Conservation (phyloP, 2,797 vertebrate species). For the Cuculus canorus region DNA sequence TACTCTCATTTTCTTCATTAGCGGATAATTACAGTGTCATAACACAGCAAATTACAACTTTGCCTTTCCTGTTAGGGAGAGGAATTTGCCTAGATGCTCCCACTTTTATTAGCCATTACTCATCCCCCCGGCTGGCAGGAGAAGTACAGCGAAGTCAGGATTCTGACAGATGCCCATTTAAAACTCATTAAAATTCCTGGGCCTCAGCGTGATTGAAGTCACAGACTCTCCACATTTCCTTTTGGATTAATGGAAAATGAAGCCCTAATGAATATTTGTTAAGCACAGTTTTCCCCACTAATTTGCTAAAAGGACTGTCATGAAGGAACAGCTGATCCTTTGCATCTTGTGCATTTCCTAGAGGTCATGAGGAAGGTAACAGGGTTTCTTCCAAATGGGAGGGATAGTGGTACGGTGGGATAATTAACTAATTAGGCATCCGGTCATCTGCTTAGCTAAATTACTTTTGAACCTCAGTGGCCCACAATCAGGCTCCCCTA, state of each 20-base stretch:
- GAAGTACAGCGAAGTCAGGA: constrained; percentile 66
- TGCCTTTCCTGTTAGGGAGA: constrained; percentile 68
- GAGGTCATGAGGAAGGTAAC: constrained; percentile 46
- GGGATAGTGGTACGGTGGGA: not conserved
- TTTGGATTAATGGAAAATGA: constrained; percentile 77
- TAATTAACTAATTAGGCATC: constrained; percentile 66
- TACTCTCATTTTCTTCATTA: constrained; percentile 51
- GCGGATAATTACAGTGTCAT: constrained; percentile 67
- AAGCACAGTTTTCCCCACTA: constrained; percentile 72
- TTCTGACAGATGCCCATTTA: constrained; percentile 80
- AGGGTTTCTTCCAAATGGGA: constrained; percentile 32
- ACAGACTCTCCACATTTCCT: constrained; percentile 71
- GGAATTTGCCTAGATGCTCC: constrained; percentile 49
- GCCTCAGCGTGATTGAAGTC: constrained; percentile 74
- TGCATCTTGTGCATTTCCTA: constrained; percentile 49
- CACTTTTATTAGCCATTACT: constrained; percentile 75
- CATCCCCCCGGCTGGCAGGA: constrained; percentile 68
- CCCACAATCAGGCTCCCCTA: constrained; percentile 24
- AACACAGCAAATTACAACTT: constrained; percentile 73
- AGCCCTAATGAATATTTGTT: constrained; percentile 76
- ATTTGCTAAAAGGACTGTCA: constrained; percentile 73
- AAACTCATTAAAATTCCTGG: constrained; percentile 78
- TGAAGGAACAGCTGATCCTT: constrained; percentile 64
- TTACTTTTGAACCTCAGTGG: constrained; percentile 56
- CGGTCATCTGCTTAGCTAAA: constrained; percentile 55